phyloP scores from a whole-genome alignment of 2,888 invertebrate genomes.

The Tetranychus truncatus region DNA sequence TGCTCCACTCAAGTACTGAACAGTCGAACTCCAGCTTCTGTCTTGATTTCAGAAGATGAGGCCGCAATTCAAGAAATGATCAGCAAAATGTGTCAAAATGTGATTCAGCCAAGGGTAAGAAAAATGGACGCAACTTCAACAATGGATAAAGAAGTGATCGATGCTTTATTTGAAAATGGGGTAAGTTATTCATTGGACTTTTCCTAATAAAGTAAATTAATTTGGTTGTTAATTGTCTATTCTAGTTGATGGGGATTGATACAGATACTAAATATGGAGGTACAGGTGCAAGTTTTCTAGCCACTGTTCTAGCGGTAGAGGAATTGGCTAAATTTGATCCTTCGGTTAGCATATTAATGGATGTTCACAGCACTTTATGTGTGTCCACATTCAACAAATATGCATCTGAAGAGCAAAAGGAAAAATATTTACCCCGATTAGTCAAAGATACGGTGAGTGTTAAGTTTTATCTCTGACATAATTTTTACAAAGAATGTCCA shows the following conservation, averaged over 20 bases:
- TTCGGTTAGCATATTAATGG: constrained; percentile 68
- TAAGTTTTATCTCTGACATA: constrained; percentile 55
- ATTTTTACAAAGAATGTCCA: no score
- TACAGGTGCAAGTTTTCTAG: constrained; percentile 69
- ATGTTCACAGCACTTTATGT: constrained; percentile 86
- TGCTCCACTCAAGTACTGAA: no score
- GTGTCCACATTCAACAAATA: constrained; percentile 63
- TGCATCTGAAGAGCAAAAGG: constrained; percentile 69
- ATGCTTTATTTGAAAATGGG: constrained; percentile 74
- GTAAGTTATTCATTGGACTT: neutral
- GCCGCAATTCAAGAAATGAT: constrained; percentile 82
- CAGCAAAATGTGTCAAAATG: constrained; percentile 64
- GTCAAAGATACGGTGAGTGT: constrained; percentile 61
- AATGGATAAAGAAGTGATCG: constrained; percentile 55
- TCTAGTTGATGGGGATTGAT: constrained; percentile 64
- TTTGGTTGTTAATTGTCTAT: no score
- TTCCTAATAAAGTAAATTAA: no score
- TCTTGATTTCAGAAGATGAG: constrained; percentile 55
- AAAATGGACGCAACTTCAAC: constrained; percentile 78
- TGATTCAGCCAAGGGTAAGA: constrained; percentile 65
- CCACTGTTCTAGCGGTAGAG: constrained; percentile 71
- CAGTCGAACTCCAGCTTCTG: no score
- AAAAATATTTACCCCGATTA: constrained; percentile 66
- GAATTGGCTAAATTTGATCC: constrained; percentile 84
- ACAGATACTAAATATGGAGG: constrained; percentile 70